phyloP scores from a whole-genome alignment of 2,888 invertebrate genomes.

The Melieria crassipennis region DNA sequence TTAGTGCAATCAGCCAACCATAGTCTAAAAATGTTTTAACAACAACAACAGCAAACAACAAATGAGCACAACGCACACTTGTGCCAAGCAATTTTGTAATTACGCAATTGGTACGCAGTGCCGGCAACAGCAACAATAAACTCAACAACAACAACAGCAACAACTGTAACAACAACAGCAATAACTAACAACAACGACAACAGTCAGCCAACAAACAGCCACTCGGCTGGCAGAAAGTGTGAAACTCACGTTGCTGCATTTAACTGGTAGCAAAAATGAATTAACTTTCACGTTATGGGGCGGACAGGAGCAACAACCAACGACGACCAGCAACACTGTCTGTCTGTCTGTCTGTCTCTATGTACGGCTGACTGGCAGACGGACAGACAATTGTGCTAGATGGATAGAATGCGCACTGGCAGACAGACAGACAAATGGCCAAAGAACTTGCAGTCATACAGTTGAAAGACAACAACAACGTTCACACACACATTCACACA shows the following conservation, averaged over 20 bases:
- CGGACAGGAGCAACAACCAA: constrained; percentile 27
- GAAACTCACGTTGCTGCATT: constrained; percentile 42
- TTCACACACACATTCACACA: not conserved
- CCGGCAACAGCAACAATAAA: constrained; percentile 7
- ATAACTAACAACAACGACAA: constrained; percentile 10
- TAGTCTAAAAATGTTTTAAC: too few relatives aligned
- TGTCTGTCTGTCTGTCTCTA: constrained; percentile 14
- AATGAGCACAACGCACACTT: not conserved
- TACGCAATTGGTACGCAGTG: constrained; percentile 14
- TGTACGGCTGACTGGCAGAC: constrained; percentile 10
- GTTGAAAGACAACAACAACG: not conserved
- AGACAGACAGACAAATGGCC: not conserved
- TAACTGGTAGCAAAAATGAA: constrained; percentile 44
- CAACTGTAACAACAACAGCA: constrained; percentile 15
- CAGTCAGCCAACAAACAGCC: not conserved
- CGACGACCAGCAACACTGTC: constrained; percentile 4
- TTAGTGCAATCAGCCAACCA: too few relatives aligned
- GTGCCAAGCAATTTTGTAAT: constrained; percentile 18
- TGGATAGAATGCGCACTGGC: constrained; percentile 20
- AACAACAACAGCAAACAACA: too few relatives aligned
- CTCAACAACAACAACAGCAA: constrained; percentile 1
- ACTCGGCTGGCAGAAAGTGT: constrained; percentile 30
- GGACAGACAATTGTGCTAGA: constrained; percentile 32
- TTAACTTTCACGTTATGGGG: constrained; percentile 43
- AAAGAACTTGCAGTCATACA: constrained; percentile 7